A percentile compares a stretch with the other conserved stretches of the same genome.
phyloP scores from a whole-genome alignment of 2,888 invertebrate genomes.

The Caradrina kadenii region DNA sequence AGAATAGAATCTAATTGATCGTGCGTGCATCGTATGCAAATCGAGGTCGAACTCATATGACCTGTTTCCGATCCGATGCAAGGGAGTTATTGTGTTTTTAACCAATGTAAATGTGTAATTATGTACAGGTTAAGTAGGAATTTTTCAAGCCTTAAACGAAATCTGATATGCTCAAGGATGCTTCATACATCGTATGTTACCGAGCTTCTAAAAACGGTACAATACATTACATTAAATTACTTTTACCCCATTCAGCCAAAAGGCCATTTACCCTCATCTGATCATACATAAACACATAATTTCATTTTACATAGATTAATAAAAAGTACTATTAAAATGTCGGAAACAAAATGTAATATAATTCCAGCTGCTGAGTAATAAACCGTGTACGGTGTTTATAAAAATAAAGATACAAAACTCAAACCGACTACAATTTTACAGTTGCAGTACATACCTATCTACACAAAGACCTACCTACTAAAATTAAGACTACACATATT shows the following conservation, averaged over 20 bases:
- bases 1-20: conserved; percentile 25
- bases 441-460: background rate
- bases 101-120: background rate
- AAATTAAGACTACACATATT: background rate
- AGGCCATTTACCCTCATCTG: too few species aligned
- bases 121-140: background rate
- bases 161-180: background rate
- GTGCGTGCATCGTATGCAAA: conserved; percentile 14
- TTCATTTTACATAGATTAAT: background rate
- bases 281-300: background rate
- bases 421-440: background rate
- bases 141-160: background rate
- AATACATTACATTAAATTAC: background rate
- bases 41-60: conserved; percentile 1
- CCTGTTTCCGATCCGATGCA: conserved; percentile 2
- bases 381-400: background rate
- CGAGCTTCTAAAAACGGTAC: background rate
- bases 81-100: background rate
- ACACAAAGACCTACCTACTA: background rate
- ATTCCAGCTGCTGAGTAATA: background rate
- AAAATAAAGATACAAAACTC: background rate
- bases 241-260: background rate
- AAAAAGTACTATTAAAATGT: background rate
- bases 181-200: background rate
- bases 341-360: background rate